phyloP scores from a whole-genome alignment of 2,888 invertebrate species.

The Yponomeuta cagnagella region DNA sequence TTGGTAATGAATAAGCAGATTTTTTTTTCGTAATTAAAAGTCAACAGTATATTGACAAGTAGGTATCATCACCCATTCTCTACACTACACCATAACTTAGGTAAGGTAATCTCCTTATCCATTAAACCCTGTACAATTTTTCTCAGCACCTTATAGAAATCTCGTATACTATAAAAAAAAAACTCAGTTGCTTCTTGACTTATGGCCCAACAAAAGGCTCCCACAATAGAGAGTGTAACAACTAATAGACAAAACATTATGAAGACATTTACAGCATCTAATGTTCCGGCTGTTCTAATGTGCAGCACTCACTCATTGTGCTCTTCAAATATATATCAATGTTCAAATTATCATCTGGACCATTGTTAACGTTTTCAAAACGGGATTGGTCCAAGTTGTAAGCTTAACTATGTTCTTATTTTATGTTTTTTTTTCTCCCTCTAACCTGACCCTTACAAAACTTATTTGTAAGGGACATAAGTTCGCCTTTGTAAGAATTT shows the following conservation, averaged over 20 bases:
- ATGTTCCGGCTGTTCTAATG: constrained; percentile 54
- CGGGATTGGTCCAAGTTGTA: not conserved
- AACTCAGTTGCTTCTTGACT: not conserved
- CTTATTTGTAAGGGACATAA: too few relatives aligned
- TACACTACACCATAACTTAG: too few relatives aligned
- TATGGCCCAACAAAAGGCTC: not conserved
- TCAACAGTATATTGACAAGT: too few relatives aligned
- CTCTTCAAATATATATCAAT: constrained; percentile 62
- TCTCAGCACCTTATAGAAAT: too few relatives aligned
- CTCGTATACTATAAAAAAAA: not conserved
- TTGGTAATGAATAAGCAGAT: too few relatives aligned
- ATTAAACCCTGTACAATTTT: too few relatives aligned
- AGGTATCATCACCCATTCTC: too few relatives aligned
- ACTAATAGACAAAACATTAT: constrained; percentile 38
- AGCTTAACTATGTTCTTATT: not conserved
- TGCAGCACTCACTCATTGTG: constrained; percentile 55
- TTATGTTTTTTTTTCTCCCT: too few relatives aligned
- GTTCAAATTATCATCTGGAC: constrained; percentile 55
- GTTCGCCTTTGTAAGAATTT: too few relatives aligned
- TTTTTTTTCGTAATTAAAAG: too few relatives aligned
- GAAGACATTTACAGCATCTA: constrained; percentile 58
- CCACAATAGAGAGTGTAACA: constrained; percentile 15
- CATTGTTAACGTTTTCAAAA: constrained; percentile 49
- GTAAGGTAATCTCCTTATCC: too few relatives aligned
- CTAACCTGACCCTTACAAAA: too few relatives aligned